These are phyloP conservation scores for Sardina pilchardus DNA, from an alignment of 2,113 vertebrate species.

Conservation along the genomic window DNA sequence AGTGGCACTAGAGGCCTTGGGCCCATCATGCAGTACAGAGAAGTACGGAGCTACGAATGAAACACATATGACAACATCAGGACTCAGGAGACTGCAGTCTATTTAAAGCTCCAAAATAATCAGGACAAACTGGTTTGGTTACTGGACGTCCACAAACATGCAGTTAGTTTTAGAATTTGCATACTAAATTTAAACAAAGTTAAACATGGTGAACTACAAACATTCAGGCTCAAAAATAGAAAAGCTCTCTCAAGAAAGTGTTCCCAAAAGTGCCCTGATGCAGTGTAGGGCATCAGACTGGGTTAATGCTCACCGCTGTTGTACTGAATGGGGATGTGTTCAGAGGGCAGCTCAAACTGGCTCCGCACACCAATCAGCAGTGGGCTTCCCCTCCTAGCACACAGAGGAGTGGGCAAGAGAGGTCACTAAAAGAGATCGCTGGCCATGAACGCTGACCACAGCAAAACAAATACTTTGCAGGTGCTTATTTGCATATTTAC, in stretches of 20 bases:
- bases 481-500: neutral
- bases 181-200: neutral
- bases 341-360: constrained; percentile 84
- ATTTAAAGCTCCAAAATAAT: neutral
- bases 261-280: neutral
- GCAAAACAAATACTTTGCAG: too few relatives aligned
- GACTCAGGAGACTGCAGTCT: neutral
- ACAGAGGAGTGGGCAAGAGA: constrained; percentile 32
- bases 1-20: neutral
- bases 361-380: constrained; percentile 92
- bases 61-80: neutral
- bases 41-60: neutral
- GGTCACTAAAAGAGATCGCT: too few relatives aligned
- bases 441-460: too few relatives aligned
- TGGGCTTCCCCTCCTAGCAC: constrained; percentile 89
- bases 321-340: constrained; percentile 88
- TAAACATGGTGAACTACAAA: too few relatives aligned
- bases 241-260: neutral
- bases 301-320: constrained; percentile 76
- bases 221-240: neutral
- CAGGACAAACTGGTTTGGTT: neutral
- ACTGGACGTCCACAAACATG: neutral
- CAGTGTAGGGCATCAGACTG: neutral
- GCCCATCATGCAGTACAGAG: neutral
- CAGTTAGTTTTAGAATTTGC: neutral